A percentile compares a stretch with the other conserved stretches of the same genome.
phyloP scores from a whole-genome alignment of 1,140 invertebrate genomes.

The Pentalonia nigronervosa region DNA sequence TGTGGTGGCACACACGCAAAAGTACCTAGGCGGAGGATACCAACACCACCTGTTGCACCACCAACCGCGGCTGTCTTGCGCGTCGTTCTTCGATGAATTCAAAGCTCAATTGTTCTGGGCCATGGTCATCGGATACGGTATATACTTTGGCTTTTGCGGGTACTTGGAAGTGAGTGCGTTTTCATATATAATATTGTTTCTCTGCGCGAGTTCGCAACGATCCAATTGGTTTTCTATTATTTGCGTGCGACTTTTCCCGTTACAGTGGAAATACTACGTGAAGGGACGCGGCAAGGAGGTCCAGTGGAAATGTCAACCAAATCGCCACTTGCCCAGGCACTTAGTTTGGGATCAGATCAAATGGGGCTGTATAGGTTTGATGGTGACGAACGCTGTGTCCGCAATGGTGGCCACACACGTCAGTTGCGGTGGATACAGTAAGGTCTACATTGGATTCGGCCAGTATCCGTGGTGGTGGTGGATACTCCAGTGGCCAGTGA shows the following conservation, averaged over 20 bases:
- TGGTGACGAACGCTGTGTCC: constrained; percentile 68
- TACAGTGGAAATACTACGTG: constrained; percentile 76
- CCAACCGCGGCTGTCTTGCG: neutral
- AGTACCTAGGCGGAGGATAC: neutral
- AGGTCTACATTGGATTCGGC: constrained; percentile 71
- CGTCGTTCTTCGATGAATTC: constrained; percentile 26
- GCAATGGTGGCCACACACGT: constrained; percentile 72
- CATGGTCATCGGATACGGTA: neutral
- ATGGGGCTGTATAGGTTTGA: constrained; percentile 69
- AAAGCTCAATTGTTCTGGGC: neutral
- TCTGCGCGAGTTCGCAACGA: too few relatives aligned
- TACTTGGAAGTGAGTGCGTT: constrained; percentile 45
- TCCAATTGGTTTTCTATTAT: neutral
- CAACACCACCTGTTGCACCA: neutral
- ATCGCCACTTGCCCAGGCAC: constrained; percentile 72
- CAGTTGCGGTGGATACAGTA: constrained; percentile 72
- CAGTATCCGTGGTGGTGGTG: constrained; percentile 74
- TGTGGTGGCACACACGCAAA: constrained; percentile 19
- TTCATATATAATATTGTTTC: neutral
- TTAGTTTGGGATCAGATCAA: constrained; percentile 75
- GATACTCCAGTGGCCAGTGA: constrained; percentile 71
- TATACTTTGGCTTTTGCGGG: constrained; percentile 41
- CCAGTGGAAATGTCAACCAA: constrained; percentile 79
- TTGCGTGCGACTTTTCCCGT: neutral
- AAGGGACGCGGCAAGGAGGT: constrained; percentile 68